A percentile compares a stretch with the other conserved stretches of the same genome.
These are phyloP conservation scores for Dicentrarchus labrax DNA, from an alignment of 2,113 vertebrate species.

Conservation along the genomic window DNA sequence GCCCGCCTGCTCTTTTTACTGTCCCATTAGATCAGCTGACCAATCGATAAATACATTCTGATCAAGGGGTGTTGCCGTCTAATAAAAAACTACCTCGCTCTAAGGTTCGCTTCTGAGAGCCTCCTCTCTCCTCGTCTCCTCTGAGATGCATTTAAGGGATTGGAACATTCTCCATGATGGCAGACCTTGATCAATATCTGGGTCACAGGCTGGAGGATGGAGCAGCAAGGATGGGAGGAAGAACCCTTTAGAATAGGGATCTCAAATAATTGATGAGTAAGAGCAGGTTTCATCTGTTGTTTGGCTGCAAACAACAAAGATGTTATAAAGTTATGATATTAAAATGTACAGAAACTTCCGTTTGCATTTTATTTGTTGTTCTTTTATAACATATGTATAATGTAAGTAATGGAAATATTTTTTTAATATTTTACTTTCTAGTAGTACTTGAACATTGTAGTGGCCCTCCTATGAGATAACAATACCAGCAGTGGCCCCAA, in stretches of 20 bases:
- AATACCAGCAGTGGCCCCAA: no score
- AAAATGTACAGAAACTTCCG: no score
- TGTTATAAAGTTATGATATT: no score
- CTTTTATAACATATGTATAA: no score
- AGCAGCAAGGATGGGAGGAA: neutral
- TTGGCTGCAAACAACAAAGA: no score
- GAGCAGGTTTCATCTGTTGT: no score
- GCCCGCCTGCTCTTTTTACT: neutral
- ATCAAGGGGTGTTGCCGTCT: neutral
- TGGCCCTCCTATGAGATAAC: no score
- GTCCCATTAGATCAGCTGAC: neutral
- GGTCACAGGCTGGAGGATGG: neutral
- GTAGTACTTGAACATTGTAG: no score
- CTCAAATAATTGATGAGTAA: no score
- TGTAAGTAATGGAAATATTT: no score
- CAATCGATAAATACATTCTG: neutral
- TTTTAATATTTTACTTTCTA: no score
- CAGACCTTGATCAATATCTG: neutral
- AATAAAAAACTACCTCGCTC: neutral
- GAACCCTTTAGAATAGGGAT: neutral
- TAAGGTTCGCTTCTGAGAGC: neutral
- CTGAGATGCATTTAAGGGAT: neutral
- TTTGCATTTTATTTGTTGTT: no score
- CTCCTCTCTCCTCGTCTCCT: neutral
- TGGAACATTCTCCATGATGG: neutral